A percentile compares a stretch with the other conserved stretches of the same genome.
Conservation (phyloP, 2,797 vertebrate species). For the Pangasius larnaudii region DNA sequence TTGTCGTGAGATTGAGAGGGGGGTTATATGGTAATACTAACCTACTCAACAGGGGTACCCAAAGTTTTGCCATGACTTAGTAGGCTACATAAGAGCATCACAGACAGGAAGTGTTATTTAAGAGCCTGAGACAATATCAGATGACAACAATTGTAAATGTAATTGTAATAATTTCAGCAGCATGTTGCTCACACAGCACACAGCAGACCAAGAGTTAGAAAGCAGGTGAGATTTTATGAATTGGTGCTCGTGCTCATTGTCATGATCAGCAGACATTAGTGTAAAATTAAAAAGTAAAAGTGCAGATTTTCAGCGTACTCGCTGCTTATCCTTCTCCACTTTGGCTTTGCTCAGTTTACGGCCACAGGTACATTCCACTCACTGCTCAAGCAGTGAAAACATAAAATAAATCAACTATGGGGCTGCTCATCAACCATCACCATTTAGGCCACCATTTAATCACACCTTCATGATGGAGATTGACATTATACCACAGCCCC, state of each 20-base stretch:
- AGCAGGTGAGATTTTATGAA: background rate
- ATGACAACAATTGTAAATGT: background rate
- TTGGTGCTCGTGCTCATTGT: background rate
- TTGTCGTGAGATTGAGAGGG: constrained; percentile 38
- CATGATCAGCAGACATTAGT: background rate
- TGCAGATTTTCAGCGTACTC: background rate
- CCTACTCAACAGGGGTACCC: constrained; percentile 19
- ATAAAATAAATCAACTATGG: background rate
- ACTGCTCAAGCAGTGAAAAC: background rate
- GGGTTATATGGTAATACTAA: constrained; percentile 40
- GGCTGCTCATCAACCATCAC: background rate
- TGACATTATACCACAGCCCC: background rate
- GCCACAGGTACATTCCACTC: background rate
- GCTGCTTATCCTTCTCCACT: background rate
- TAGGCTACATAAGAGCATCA: background rate
- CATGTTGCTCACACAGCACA: background rate
- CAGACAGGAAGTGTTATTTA: constrained; percentile 31
- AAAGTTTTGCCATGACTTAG: constrained; percentile 26
- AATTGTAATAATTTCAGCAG: background rate
- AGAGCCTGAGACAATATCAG: background rate
- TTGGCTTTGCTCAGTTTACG: background rate
- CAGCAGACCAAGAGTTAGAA: background rate
- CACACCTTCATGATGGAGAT: background rate
- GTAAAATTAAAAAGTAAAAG: background rate
- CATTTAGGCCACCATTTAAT: background rate